Base-by-base conservation (phyloP, 2,113 vertebrate species). In the Zosterops lateralis region DNA sequence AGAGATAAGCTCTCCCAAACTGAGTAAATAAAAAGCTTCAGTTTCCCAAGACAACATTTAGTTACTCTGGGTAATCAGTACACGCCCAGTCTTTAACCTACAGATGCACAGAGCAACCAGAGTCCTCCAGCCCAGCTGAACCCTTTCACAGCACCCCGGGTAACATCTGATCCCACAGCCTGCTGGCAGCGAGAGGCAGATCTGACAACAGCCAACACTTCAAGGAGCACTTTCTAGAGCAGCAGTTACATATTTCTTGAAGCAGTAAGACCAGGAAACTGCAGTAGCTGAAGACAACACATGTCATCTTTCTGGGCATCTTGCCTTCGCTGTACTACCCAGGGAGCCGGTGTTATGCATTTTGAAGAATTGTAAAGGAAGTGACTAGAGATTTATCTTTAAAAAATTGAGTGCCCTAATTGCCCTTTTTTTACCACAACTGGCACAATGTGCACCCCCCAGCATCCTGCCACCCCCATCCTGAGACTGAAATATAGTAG, bases 361-460 rank as follows among this genome's bases (percentile, higher is more conserved):
- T 80, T 78, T 71, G 34, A 53, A 54, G 75, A 26, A 51, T 1
- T 40, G 50, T 20, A 91, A 78, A 48, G 70, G 58, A 94, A 92
- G 53, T 7, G 65, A 62, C 22, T 45, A 17, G 34, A 24, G 26
- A 66, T 87, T 68, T 72, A 44, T 62, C 29, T 22, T 31, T 17
- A 90, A 90, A 87, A 86, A 84, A 54, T 13, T 2, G 25, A 86
- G 67, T 56, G 68, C 74, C 89, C 92, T 72, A 70, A 89, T 44
- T 87, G 80, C 92, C 82, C 76, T 94, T 88, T 56, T 56, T 82
- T 95, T 74, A 89, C 81, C 92, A 88, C 91, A 94, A 82, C 14
- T 81, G 73, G 72, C 81, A 92, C 57, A 72, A 60, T 7, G 47
- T 28, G 48, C 75, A 90, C 51, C 62, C 77, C 62, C 56, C 56